Evolutionary conservation across 2,888 invertebrate species (phyloP), one percentile per base, ranked within the genome.

Genomic region (Orthosia gothica): DNA sequence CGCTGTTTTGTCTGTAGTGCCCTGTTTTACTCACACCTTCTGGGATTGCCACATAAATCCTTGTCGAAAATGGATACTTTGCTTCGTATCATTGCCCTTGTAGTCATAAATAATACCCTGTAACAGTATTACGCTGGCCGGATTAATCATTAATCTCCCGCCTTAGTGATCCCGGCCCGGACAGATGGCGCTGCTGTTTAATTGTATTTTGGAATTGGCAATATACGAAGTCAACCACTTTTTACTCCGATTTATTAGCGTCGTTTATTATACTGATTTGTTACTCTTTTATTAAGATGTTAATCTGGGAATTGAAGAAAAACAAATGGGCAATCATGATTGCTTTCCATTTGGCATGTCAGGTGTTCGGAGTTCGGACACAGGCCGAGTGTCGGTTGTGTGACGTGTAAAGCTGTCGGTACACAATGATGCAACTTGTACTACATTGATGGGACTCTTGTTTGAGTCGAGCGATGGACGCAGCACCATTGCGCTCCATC

Each of bases 1-100:
- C 76, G 82, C 89, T 90, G 88, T 90, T 93, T 91, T 90, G 90
- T 90, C 90, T 88, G 86, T 89, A 90, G 87, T 90, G 87, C 89
- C 65, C 83, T 61, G 72, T 66, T 85, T 59, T 59, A 69, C 90
- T 90, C 89, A 89, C 91, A 93, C 92, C 92, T 91, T 88, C 90
- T 89, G 89, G 88, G 90, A 92, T 93, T 92, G 90, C 89, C 89
- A 91, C 89, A 94, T 94, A 93, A 93, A 94, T 94, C 93, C 92
- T 87, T 86, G 90, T 88, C 89, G 84, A 89, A 91, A 90, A 91
- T 88, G 88, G 90, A 90, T 90, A 90, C 90, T 91, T 91, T 89
- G 87, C 85, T 89, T 86, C 88, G 82, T 86, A 89, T 89, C 90
- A 89, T 83, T 89, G 87, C 81, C 85, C 83, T 87, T 89, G 81